phyloP scores from a whole-genome alignment of 2,797 vertebrate species.

The Eulemur rubriventer region DNA sequence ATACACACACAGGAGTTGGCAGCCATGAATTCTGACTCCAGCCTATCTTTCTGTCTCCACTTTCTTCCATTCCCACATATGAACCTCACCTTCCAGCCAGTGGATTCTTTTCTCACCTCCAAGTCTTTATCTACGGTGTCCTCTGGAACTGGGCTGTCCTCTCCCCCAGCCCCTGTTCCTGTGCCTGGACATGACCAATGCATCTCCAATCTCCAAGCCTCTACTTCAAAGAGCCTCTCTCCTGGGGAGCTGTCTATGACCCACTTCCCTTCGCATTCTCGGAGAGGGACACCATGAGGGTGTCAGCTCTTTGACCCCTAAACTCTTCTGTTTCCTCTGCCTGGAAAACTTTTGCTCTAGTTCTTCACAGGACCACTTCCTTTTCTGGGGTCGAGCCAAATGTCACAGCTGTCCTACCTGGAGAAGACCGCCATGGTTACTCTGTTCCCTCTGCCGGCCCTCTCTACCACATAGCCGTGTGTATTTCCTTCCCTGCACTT shows the following conservation, averaged over 20 bases:
- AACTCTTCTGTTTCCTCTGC: neutral
- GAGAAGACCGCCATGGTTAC: accelerated
- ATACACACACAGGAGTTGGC: neutral
- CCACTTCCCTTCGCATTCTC: neutral
- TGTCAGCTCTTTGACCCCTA: neutral
- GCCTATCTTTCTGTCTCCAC: neutral
- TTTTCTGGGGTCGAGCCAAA: neutral
- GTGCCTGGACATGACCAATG: neutral
- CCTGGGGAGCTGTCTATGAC: neutral
- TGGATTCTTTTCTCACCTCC: neutral
- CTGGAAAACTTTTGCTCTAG: neutral
- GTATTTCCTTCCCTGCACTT: neutral
- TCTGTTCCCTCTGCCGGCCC: accelerated
- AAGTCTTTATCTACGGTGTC: neutral
- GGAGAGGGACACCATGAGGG: neutral
- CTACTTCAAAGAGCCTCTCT: neutral
- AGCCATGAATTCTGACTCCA: neutral
- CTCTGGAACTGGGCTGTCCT: neutral
- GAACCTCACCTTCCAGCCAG: neutral
- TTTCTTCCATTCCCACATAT: neutral
- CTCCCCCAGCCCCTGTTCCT: neutral
- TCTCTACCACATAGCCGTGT: too few species aligned
- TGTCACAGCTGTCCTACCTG: too few species aligned
- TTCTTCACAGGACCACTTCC: neutral
- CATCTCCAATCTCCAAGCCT: neutral